Evolutionary conservation across 2,797 vertebrate species (phyloP), one percentile per base, ranked within the genome.

Genomic region (Ficedula albicollis): DNA sequence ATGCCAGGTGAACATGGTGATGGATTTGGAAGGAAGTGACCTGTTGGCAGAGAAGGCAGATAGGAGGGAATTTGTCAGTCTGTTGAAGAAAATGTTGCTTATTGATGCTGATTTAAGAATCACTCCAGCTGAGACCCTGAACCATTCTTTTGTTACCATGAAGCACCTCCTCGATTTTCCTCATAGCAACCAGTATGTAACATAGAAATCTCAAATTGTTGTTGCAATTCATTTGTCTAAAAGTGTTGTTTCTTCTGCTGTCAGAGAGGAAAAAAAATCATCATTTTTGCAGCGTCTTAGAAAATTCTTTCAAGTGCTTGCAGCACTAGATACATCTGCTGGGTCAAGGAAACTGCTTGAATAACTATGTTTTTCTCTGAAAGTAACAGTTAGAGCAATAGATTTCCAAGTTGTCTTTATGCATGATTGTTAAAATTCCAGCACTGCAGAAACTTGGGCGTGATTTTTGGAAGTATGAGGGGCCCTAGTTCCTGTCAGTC

Each of bases 21-120:
- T 99, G 99, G 99, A 99, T 98, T 98, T 99, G 97, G 99, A 99
- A 98, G 99, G 99, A 98, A 99, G 98, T 98, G 99, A 99, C 97
- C 98, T 99, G 97, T 97, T 99, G 97, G 99, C 99, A 74, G 99
- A 99, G 98, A 99, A 99, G 97, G 98, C 98, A 70, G 99, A 99
- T 92, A 98, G 99, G 96, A 98, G 98, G 97, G 99, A 99, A 97
- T 99, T 99, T 97, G 99, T 99, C 96, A 97, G 98, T 97, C 97
- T 99, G 97, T 98, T 99, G 98, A 99, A 99, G 98, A 99, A 99
- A 97, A 99, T 99, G 99, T 97, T 99, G 98, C 98, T 99, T 96
- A 99, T 99, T 21, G 99, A 99, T 54, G 98, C 99, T 49, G 99
- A 99, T 96, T 98, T 99, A 97, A 99, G 99, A 98, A 99, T 99